Evolutionary conservation across 2,888 invertebrate genomes (phyloP), one percentile per base, ranked within the genome.

Genomic region (Balanococcus diminutus): DNA sequence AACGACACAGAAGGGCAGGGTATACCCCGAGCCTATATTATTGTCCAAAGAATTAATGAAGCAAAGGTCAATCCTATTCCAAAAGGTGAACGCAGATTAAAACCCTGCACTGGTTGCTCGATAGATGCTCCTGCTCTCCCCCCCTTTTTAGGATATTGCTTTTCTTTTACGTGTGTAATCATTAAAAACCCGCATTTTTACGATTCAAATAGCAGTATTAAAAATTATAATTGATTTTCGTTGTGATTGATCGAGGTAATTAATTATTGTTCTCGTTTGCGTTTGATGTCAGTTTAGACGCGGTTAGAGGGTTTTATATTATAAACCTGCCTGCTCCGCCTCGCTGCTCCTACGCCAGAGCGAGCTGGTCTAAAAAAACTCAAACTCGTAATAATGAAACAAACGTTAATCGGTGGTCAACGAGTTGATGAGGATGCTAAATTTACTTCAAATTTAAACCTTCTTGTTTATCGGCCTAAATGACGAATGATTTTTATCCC

Each of bases 1-100:
- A 46, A 56, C 22, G 28, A 19, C 19, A n/a, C 19, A 19, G n/a
- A 28, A 22, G 25, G 4, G 16, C 61, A 3, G 22, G 5, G n/a
- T 75, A 32, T 16, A 16, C 32, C 46, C 39, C 31, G 61, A 56
- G 81, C n/a, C n/a, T n/a, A n/a, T n/a, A 79, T 86, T 79, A 86
- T 86, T 86, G 86, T 86, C 86, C 72, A 85, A 75, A 86, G 81
- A 86, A 86, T 86, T 86, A 86, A 86, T 86, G 86, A 86, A 82
- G 82, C 25, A 72, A 56, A 82, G 86, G 86, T 86, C 86, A 86
- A 86, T 86, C 39, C 82, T 82, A 86, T 86, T 86, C 81, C 36
- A 25, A 67, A 81, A 82, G 86, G 86, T 86, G 82, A 86, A 81
- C 82, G 67, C 82, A 86, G 86, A 86, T 86, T 82, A 82, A 86